Evolutionary conservation across 2,888 invertebrate species (phyloP), one percentile per base, ranked within the genome.

Genomic region (Cyclophora punctaria): DNA sequence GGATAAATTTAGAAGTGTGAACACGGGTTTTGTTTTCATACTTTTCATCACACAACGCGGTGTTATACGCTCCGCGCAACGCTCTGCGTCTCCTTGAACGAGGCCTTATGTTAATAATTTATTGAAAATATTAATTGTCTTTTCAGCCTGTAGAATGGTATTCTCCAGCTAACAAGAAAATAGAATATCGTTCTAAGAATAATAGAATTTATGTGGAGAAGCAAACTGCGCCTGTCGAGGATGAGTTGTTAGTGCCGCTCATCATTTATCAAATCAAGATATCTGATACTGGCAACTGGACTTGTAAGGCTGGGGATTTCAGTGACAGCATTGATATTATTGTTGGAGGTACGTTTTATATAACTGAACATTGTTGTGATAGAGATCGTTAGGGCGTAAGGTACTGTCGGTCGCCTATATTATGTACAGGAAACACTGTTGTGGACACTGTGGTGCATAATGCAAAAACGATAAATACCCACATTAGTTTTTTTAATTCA

Each of bases 261-360:
- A 80, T 86, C 53, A 78, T 87, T 43, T 75, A 80, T 49, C 62
- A 68, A 35, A 66, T 79, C 20, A 71, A 75, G 57, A 69, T 83
- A 20, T 57, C 64, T 7, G 87, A 87, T 50, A 74, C 63, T 37
- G 87, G 87, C 34, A 83, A 78, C 66, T 87, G 85, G 85, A 86
- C 83, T n/a, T 87, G 87, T 57, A 81, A 66, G 53, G 67, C 84
- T 35, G 85, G 83, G 0, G 69, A 79, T 3, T 67, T 77, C 2
- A 77, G 64, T 47, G 76, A 78, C 52, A 73, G 69, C 2, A 78
- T 77, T 40, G 75, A 80, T 51, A 73, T 86, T 37, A 66, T 80
- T 48, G 83, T 86, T 48, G 87, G 85, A 63, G 79, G 87, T 87
- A 58, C 56, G 71, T 20, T 20, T 20, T 20, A 20, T 20, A 20